Evolutionary conservation across 1,140 invertebrate genomes (phyloP), one percentile per base, ranked within the genome.

Genomic region (Macrobrachium rosenbergii): DNA sequence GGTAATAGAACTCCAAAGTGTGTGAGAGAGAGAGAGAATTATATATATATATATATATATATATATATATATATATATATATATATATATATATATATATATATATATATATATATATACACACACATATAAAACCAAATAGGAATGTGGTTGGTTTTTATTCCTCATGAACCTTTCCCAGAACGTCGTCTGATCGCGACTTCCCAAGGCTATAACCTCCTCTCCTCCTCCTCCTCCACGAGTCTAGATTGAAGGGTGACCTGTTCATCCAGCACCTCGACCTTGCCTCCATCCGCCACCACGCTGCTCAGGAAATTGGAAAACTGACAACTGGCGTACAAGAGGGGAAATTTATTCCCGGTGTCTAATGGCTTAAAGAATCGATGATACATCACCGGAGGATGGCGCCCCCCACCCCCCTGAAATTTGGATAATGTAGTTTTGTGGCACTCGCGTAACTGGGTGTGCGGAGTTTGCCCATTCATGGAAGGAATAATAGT

Each of bases 331-430:
- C 28, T 17, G 45, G 37, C 14, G 77, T 75, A 86, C 59, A 76
- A 73, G 59, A 82, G 78, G 60, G 64, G 62, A 79, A 87, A 87
- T 87, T 82, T 82, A 87, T 87, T 63, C 45, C 85, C 78, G 64
- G 23, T 45, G 14, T 86, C 84, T 86, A 86, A 82, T 82, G 78
- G 85, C 78, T 79, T 75, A 87, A 82, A 87, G 85, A 87, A 87
- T 86, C 81, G 85, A 87, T 87, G 78, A 81, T 80, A 21, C 79
- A 87, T 87, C 76, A 82, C 78, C n/a, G 23, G 19, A 16, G 62
- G n/a, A 2, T 78, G 23, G 19, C 12, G 62, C 43, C 7, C 67
- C 62, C 79, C 43, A 2, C 67, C 62, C 79, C 63, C 23, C 43
- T 82, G 63, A 52, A 69, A 82, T 43, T 37, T 62, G 63, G 63